phyloP scores from a whole-genome alignment of 2,797 vertebrate genomes.

The Prunella strophiata region DNA sequence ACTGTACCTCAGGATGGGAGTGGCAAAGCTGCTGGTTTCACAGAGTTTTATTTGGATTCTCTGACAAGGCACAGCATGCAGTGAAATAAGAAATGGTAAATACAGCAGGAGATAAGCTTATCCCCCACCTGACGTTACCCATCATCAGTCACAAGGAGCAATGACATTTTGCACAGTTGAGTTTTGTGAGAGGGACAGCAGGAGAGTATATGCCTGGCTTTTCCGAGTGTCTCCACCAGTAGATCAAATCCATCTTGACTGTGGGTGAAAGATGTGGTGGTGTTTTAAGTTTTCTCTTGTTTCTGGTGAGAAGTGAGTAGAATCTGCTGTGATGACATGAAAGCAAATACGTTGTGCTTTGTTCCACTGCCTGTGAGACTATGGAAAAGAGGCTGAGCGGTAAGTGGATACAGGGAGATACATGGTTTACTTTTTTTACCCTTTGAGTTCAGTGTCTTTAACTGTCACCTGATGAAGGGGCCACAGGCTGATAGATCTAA shows the following conservation, averaged over 20 bases:
- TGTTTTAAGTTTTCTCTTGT: not conserved
- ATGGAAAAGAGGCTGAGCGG: not conserved
- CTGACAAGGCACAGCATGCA: not conserved
- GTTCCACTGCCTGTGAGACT: not conserved
- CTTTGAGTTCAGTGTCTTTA: constrained; percentile 60
- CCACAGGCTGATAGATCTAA: constrained; percentile 27
- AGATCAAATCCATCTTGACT: not conserved
- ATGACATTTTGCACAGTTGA: constrained; percentile 39
- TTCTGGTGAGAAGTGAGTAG: constrained; percentile 39
- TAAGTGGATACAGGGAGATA: constrained; percentile 19
- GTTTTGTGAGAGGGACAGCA: not conserved
- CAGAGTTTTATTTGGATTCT: constrained; percentile 12
- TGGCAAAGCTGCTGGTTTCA: not conserved
- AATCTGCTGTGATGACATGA: not conserved
- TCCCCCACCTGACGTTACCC: constrained; percentile 54
- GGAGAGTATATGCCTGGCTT: not conserved
- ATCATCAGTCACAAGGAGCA: constrained; percentile 45
- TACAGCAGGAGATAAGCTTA: constrained; percentile 46
- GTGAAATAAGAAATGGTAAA: constrained; percentile 57
- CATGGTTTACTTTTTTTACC: constrained; percentile 17
- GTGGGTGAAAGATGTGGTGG: not conserved
- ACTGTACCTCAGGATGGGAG: not conserved
- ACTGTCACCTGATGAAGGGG: constrained; percentile 40
- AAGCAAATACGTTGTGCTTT: not conserved
- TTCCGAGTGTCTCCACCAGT: not conserved